A percentile compares a stretch with the other conserved stretches of the same genome.
phyloP scores from a whole-genome alignment of 1,140 invertebrate genomes.

The Drosophila rhopaloa region DNA sequence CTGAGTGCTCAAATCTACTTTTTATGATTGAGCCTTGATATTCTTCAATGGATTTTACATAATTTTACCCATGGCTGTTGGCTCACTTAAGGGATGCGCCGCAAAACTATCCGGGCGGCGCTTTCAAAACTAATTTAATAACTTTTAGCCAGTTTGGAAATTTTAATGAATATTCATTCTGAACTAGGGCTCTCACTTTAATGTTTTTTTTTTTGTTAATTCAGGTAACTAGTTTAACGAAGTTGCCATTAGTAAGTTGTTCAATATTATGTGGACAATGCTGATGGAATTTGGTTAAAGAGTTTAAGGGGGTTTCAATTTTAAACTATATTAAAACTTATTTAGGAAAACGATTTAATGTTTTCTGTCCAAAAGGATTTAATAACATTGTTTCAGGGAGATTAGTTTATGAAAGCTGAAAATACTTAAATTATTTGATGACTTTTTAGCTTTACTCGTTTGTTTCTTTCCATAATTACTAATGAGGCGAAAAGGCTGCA shows the following conservation, averaged over 20 bases:
- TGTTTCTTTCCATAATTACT: too few relatives aligned
- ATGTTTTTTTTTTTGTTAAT: not conserved
- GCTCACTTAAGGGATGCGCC: not conserved
- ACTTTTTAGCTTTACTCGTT: too few relatives aligned
- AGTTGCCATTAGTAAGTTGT: constrained; percentile 1
- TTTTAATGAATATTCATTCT: constrained; percentile 27
- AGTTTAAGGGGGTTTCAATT: not conserved
- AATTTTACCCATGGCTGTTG: not conserved
- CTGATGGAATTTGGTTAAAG: not conserved
- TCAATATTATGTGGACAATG: not conserved
- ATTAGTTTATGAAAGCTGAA: too few relatives aligned
- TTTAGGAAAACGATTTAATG: not conserved
- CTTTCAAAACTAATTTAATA: constrained; percentile 33
- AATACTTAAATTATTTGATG: too few relatives aligned
- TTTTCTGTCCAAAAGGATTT: not conserved
- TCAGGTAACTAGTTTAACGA: constrained; percentile 21
- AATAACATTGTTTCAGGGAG: too few relatives aligned
- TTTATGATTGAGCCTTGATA: constrained; percentile 4
- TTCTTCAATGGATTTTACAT: constrained; percentile 6
- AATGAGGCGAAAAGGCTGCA: too few relatives aligned
- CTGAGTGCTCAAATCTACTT: not conserved
- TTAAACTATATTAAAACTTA: not conserved
- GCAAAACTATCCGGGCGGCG: not conserved
- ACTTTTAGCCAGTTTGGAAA: constrained; percentile 20
- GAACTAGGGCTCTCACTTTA: not conserved